Evolutionary conservation across 1,140 invertebrate species (phyloP).

Genomic region (Drosophila navojoa): DNA sequence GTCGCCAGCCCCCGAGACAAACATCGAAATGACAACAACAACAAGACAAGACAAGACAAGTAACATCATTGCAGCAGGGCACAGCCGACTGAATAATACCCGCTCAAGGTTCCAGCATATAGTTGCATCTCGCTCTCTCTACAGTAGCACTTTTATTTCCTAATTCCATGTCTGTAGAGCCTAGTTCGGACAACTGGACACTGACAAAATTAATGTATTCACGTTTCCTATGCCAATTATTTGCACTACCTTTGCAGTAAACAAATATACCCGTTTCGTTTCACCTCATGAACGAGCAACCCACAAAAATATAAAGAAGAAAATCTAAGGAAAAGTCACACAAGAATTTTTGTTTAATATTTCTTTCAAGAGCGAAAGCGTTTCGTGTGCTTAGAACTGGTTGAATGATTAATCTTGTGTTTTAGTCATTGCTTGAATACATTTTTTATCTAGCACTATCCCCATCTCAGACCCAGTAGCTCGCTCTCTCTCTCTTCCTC

Average conservation of each 20-base stretch:
- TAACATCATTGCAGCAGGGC: no score
- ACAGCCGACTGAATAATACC: no score
- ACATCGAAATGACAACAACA: neutral
- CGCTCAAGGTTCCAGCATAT: no score
- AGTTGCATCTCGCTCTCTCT: no score
- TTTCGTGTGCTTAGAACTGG: conserved; percentile 24
- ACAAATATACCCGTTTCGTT: no score
- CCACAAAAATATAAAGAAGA: conserved; percentile 18
- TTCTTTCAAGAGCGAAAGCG: conserved; percentile 8
- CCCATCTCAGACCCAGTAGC: neutral
- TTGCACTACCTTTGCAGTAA: no score
- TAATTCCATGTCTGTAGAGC: no score
- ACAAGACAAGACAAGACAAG: conserved; percentile 5
- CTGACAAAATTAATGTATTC: no score
- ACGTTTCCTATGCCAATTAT: no score
- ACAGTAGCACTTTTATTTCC: no score
- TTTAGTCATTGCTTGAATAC: conserved; percentile 34
- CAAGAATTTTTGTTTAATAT: conserved; percentile 24
- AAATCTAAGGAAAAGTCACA: conserved; percentile 25
- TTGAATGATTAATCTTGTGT: conserved; percentile 42
- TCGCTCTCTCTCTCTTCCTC: neutral
- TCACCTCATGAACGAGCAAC: neutral
- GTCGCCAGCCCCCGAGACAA: conserved; percentile 41
- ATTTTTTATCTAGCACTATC: neutral
- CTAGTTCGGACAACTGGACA: no score